A percentile compares a stretch with the other conserved stretches of the same genome.
Evolutionary conservation across 2,113 vertebrate genomes (phyloP).

Genomic region (Amphiprion ocellaris): DNA sequence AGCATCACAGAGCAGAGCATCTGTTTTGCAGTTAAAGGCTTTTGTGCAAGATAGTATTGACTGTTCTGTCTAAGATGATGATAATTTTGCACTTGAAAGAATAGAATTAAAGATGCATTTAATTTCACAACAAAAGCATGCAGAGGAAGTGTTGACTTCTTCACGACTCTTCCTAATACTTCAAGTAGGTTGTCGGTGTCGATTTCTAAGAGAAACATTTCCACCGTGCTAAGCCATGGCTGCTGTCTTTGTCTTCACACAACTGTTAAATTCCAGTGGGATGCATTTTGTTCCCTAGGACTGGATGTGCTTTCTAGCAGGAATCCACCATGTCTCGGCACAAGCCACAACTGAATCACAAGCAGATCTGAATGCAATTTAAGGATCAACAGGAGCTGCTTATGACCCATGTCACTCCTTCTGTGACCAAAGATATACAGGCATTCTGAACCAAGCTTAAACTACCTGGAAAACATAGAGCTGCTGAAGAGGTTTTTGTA

Average conservation of each 20-base stretch:
- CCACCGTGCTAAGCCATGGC: constrained; percentile 2
- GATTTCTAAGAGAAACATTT: constrained; percentile 41
- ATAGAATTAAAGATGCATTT: constrained; percentile 1
- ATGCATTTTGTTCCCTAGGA: constrained; percentile 49
- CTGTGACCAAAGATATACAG: constrained; percentile 21
- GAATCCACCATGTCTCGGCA: constrained; percentile 51
- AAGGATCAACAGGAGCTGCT: constrained; percentile 12
- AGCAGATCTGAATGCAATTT: constrained; percentile 42
- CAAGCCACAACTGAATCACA: constrained; percentile 53
- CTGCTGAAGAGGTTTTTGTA: neutral
- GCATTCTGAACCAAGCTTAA: constrained; percentile 3
- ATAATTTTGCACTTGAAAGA: constrained; percentile 5
- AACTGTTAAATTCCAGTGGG: constrained; percentile 28
- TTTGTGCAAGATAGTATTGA: constrained; percentile 5
- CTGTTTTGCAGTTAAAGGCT: constrained; percentile 23
- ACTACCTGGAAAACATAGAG: neutral
- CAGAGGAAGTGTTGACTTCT: neutral
- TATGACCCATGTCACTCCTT: constrained; percentile 34
- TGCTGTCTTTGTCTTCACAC: constrained; percentile 31
- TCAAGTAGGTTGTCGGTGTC: neutral
- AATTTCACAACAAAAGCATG: no score
- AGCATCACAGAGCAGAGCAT: constrained; percentile 19
- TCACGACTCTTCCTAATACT: neutral
- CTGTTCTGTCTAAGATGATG: constrained; percentile 3
- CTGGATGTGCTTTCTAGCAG: constrained; percentile 58